Base-by-base conservation (phyloP, 2,888 invertebrate species). In the Sesia apiformis region DNA sequence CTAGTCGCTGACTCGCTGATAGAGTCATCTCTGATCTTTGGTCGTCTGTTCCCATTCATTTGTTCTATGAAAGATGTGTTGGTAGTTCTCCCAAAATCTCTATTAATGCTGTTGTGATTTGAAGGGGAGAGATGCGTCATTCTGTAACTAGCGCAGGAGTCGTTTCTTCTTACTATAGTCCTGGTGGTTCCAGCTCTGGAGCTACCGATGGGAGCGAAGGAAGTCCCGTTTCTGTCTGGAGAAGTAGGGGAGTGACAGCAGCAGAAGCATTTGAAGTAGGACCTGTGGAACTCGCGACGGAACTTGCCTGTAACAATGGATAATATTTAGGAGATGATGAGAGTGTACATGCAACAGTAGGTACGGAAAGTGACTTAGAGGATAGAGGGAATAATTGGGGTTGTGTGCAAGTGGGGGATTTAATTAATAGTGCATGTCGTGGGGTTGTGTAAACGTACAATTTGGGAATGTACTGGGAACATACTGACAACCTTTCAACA, bases 231-330 rank as follows among this genome's bases (percentile, higher is more conserved):
- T 55, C 81, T 79, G 38, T 84, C 82, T 0, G 84, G 78, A 0
- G 75, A 54, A 0, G 80, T 56, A 0, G 71, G 58, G 4, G 71
- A 60, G 49, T 68, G 74, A 55, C 87, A 87, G 65, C 89, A 87
- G 66, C 90, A 90, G 60, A 90, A 79, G 60, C 93, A 93, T 68
- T 92, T 92, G 76, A 92, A 93, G 77, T 94, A 92, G 1, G 93
- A 93, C 62, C 93, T 91, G 63, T 91, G 91, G 76, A 94, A 94
- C 72, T 94, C 94, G 60, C 92, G 91, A 5, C 93, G 92, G 76
- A 94, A 94, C 86, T 94, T 94, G 57, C 93, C 94, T 94, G 91
- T 5, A 91, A 91, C 84, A 86, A 80, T 64, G 56, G 23, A 23
- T 1, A 23, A 23, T 23, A 23, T 23, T 23, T 23, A 23, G 23